Conservation (phyloP, 92 coral and sea anemone species). For the Zoanthus solanderi region DNA sequence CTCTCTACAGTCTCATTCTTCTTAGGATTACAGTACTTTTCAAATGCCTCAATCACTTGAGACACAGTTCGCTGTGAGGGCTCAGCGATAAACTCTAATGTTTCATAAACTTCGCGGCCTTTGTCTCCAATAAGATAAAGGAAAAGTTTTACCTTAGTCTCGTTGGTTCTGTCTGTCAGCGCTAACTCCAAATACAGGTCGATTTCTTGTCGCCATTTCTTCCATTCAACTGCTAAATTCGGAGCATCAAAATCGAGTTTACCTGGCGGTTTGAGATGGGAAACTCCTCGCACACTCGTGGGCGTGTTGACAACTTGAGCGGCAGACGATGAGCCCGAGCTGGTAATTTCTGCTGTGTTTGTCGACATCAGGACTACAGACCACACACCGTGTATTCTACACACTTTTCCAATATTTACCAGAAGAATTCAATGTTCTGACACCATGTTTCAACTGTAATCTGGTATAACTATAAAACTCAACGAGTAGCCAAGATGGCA, state of each 20-base stretch:
- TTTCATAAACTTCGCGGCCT: constrained; percentile 57
- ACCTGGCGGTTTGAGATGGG: constrained; percentile 47
- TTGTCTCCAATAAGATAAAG: constrained; percentile 52
- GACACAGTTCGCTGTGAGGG: constrained; percentile 33
- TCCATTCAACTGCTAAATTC: constrained; percentile 56
- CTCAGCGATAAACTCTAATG: constrained; percentile 39
- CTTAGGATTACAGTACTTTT: constrained; percentile 50
- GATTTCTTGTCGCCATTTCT: constrained; percentile 59
- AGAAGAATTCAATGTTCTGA: background rate
- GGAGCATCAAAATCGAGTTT: constrained; percentile 49
- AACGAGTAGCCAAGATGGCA: background rate
- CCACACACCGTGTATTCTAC: background rate
- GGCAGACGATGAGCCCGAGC: background rate
- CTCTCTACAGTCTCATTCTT: constrained; percentile 59
- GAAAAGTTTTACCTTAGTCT: constrained; percentile 62
- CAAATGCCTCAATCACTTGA: constrained; percentile 36
- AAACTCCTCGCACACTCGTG: constrained; percentile 6
- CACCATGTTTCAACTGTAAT: background rate
- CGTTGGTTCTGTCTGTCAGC: constrained; percentile 50
- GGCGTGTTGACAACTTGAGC: constrained; percentile 14
- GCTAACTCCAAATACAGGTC: constrained; percentile 57
- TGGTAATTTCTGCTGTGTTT: background rate
- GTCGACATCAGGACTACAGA: background rate
- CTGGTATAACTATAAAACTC: background rate
- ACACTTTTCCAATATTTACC: background rate